Base-by-base conservation (phyloP, 2,113 vertebrate genomes). In the Athene cunicularia region DNA sequence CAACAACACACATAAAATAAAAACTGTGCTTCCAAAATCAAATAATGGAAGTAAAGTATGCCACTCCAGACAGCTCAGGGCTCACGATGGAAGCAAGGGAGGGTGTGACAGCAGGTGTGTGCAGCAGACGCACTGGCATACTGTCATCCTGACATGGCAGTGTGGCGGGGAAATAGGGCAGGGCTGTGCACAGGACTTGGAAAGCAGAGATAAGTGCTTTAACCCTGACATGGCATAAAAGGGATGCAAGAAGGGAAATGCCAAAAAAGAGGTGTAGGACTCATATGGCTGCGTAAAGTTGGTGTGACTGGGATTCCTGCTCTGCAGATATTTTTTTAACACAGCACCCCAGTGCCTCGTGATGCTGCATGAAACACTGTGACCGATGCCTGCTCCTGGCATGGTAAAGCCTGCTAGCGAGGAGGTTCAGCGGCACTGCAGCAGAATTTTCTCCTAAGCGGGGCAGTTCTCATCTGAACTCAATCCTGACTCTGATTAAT, bases 81-180 rank as follows among this genome's bases (percentile, higher is more conserved):
- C 47, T 59, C 33, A 32, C 49, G 8, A 3, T 32, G 55, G 56
- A 64, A 80, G 43, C 53, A 90, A 33, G 11, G 1, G 0, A 30
- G n/a, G 6, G 4, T 5, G 27, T 55, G 26, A 35, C 1, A 4
- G 47, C 6, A 43, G 12, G 55, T 6, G 3, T 27, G 28, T 32
- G 23, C 50, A 21, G 20, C n/a, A 80, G 55, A 14, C 2, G 3
- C 26, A 41, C 20, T 1, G 3, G 14, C 28, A 59, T 8, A 3
- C 20, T 64, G 50, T 33, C 47, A 15, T 53, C 80, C 35, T 28
- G 35, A 62, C 55, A 15, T 56, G 41, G 11, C 22, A 68, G 1
- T 23, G 39, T 50, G 22, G 22, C 20, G 50, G 18, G 41, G 27
- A 45, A 39, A 53, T 10, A 27, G 56, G 63, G 14, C 35, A 68